Base-by-base conservation (phyloP, 2,888 invertebrate genomes). In the Mystacides longicornis region DNA sequence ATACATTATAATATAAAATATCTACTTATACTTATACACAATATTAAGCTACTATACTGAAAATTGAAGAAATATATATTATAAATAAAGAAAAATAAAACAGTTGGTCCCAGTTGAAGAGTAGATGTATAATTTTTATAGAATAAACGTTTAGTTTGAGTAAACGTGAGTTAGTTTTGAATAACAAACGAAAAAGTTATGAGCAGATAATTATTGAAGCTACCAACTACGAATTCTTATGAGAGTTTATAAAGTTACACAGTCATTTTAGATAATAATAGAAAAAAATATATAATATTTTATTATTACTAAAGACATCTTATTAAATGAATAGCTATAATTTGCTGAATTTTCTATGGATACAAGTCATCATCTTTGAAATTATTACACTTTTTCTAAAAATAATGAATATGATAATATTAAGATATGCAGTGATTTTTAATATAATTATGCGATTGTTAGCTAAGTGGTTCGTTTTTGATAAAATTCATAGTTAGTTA, bases 81-180 rank as follows among this genome's bases (percentile, higher is more conserved):
- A n/a, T n/a, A n/a, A n/a, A n/a, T n/a, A n/a, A n/a, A n/a, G n/a
- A n/a, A n/a, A n/a, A n/a, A 11, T 37, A 58, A 57, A 43, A 54
- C 57, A 60, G 55, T 60, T 60, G 60, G 60, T 60, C 60, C 60
- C 60, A 60, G 59, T 57, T 51, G 57, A 59, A 60, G 58, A 60
- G 59, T 57, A 59, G 55, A 75, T 71, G 73, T 75, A 71, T 27
- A 37, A 14, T 16, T 37, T 16, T 37, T 37, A 37, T 14, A 37
- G 14, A 37, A 37, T 37, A 16, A n/a, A n/a, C n/a, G n/a, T n/a
- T n/a, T n/a, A 37, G 37, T 37, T 37, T 37, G 5, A 11, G 27
- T 27, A 27, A 37, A n/a, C 14, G 37, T 37, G 16, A 7, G 37
- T 37, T n/a, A 37, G 37, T 37, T n/a, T 5, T 37, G 3, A 14